Base-by-base conservation (phyloP, 2,888 invertebrate species). In the Parascotia fuliginaria region DNA sequence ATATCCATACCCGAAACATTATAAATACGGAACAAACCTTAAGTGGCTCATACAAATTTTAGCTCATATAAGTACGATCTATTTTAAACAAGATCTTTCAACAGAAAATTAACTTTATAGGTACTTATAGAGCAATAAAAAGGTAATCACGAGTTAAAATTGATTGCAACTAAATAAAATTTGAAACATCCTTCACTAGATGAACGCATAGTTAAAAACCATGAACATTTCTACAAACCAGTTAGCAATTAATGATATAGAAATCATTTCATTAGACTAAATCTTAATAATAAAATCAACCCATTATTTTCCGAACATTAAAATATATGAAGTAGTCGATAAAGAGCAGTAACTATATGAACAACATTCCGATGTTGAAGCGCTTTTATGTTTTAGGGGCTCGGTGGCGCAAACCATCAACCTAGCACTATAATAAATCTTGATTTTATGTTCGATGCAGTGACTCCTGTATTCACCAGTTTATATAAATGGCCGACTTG, bases 391-490 rank as follows among this genome's bases (percentile, higher is more conserved):
- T 61, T 65, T 67, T 65, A 66, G 60, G 49, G 51, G 55, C 43
- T 42, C 31, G 44, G 49, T 56, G 69, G 55, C 67, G 53, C 59
- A 64, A 64, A 52, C 59, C 47, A 43, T 56, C 54, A 58, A 65
- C 60, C 70, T 71, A 68, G 72, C 59, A 55, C 59, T 31, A 66
- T 55, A 55, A 80, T 83, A 83, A 84, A 84, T 83, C 76, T 66
- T 55, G 43, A 38, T 66, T 83, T 83, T 81, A 83, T 79, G 73
- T 60, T 59, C 60, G 45, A 54, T 57, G 55, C 61, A 63, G 63
- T 58, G 73, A 73, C 80, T 82, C 65, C 79, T 77, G 79, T 67
- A 77, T 79, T 72, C 65, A 70, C 49, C 60, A 67, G 69, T 77
- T 79, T 73, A 73, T 71, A 67, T 47, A 46, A 55, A 42, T 53